phyloP scores from a whole-genome alignment of 2,888 invertebrate species.

The Chydorus sphaericus region DNA sequence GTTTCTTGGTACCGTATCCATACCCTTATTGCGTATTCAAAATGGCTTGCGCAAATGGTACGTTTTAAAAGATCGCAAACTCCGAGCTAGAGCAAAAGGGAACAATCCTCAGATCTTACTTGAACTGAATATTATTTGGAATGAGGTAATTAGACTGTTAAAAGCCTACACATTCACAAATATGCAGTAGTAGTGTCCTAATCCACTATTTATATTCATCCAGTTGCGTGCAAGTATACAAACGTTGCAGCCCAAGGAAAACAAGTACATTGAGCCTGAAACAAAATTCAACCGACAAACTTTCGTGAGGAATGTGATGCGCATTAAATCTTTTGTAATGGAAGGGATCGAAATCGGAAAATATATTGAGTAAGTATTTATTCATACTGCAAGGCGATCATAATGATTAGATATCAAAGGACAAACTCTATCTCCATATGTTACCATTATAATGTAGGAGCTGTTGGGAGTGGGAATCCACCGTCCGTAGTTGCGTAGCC shows the following conservation, averaged over 20 bases:
- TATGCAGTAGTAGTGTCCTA: constrained; percentile 4
- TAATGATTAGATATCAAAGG: background rate
- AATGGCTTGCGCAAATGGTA: constrained; percentile 93
- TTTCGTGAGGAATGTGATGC: constrained; percentile 82
- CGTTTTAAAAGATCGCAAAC: constrained; percentile 87
- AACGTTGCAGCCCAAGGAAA: constrained; percentile 86
- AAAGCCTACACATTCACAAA: background rate
- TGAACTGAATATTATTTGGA: constrained; percentile 85
- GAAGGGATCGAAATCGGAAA: constrained; percentile 77
- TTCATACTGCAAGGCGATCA: too few species aligned
- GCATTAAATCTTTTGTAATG: constrained; percentile 77
- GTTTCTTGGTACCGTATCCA: constrained; percentile 80
- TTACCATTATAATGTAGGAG: constrained; percentile 43
- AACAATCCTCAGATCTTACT: constrained; percentile 74
- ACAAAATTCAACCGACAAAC: constrained; percentile 89
- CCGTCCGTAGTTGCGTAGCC: constrained; percentile 64
- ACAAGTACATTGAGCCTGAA: constrained; percentile 87
- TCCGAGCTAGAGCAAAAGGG: constrained; percentile 79
- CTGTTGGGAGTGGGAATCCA: constrained; percentile 95
- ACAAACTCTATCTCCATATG: background rate
- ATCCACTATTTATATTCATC: constrained; percentile 4
- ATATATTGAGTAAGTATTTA: constrained; percentile 62
- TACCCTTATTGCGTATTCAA: constrained; percentile 70
- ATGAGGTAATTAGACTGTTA: constrained; percentile 58
- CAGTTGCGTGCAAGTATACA: constrained; percentile 75